These are phyloP conservation scores for Scytalopus superciliaris DNA, from an alignment of 2,113 vertebrate genomes.

Conservation along the genomic window DNA sequence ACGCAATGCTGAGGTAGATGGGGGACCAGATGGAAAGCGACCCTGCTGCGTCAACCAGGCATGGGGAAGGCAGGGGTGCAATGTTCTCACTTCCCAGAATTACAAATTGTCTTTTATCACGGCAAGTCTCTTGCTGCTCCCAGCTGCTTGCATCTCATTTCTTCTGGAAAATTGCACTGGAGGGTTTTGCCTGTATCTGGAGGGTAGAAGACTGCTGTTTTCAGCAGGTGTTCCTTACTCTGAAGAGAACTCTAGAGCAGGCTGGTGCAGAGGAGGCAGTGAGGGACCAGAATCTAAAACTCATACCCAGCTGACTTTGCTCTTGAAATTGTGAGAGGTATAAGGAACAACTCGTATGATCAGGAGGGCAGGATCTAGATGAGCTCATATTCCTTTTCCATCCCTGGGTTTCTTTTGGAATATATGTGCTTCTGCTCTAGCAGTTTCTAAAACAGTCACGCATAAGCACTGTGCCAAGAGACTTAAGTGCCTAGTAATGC, in stretches of 20 bases:
- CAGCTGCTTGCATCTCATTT: neutral
- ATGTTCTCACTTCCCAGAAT: neutral
- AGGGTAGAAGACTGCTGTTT: neutral
- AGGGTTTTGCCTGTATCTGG: neutral
- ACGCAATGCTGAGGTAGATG: accelerated
- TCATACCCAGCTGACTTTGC: neutral
- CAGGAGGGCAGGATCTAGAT: neutral
- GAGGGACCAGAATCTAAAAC: neutral
- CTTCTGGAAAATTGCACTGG: neutral
- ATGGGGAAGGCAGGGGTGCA: neutral
- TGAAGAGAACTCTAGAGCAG: neutral
- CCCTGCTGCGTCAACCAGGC: neutral
- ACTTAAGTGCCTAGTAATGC: constrained; percentile 75
- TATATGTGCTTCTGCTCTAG: neutral
- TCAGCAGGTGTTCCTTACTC: accelerated
- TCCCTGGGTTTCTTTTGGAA: neutral
- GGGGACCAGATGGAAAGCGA: neutral
- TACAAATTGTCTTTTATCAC: neutral
- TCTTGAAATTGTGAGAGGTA: neutral
- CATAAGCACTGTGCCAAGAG: constrained; percentile 46
- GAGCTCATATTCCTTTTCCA: neutral
- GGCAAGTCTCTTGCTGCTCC: neutral
- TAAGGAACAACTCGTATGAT: accelerated
- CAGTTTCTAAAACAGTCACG: constrained; percentile 23
- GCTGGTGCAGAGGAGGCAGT: neutral